Conservation (phyloP, 2,797 vertebrate genomes). For the Lacerta agilis region DNA sequence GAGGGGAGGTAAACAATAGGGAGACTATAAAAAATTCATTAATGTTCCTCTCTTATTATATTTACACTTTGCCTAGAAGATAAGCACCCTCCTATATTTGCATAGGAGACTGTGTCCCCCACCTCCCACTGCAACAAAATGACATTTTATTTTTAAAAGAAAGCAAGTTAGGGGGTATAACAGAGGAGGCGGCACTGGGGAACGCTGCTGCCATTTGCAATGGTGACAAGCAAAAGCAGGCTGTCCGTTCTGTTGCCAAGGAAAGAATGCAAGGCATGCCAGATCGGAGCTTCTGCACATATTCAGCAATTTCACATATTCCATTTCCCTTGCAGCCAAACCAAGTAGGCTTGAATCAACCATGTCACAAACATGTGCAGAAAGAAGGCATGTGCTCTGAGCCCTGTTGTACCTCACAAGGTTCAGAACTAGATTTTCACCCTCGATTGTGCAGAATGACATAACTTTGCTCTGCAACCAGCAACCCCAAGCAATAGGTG, state of each 20-base stretch:
- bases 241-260: neutral
- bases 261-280: neutral
- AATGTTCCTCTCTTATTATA: slow-evolving; percentile 7
- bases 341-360: neutral
- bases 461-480: neutral
- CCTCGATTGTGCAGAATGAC: neutral
- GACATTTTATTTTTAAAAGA: slow-evolving; percentile 40
- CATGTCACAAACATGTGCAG: neutral
- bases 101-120: neutral
- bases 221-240: neutral
- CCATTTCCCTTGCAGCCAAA: neutral
- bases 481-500: neutral
- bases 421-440: neutral
- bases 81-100: slow-evolving; percentile 2
- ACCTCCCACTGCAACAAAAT: slow-evolving; percentile 28
- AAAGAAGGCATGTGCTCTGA: neutral
- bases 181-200: neutral
- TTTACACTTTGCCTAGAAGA: slow-evolving; percentile 47
- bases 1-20: slow-evolving; percentile 14
- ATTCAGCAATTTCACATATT: neutral
- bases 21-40: slow-evolving; percentile 31
- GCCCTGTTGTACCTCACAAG: neutral
- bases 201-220: neutral
- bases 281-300: neutral
- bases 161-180: slow-evolving; percentile 10